Conservation (phyloP, 1,140 invertebrate genomes). For the Melitaea cinxia region DNA sequence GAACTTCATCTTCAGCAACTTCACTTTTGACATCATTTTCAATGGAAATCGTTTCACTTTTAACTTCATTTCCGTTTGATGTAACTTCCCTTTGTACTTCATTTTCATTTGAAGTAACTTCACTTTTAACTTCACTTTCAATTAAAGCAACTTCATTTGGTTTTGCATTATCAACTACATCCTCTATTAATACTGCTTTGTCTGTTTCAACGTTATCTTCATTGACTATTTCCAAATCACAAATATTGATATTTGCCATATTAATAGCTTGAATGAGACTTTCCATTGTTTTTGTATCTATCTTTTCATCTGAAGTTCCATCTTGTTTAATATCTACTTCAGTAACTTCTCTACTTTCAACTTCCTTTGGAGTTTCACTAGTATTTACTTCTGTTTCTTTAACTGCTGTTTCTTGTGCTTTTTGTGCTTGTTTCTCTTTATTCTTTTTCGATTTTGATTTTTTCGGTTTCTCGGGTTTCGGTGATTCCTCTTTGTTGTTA, state of each 20-base stretch:
- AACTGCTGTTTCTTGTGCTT: slow-evolving; percentile 42
- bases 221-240: slow-evolving; percentile 54
- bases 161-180: slow-evolving; percentile 15
- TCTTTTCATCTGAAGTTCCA: slow-evolving; percentile 48
- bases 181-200: slow-evolving; percentile 22
- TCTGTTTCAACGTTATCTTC: slow-evolving; percentile 38
- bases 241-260: slow-evolving; percentile 55
- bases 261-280: slow-evolving; percentile 63
- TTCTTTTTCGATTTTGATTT: slow-evolving; percentile 72
- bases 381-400: slow-evolving; percentile 41
- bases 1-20: background rate
- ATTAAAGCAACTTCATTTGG: slow-evolving; percentile 5
- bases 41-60: background rate
- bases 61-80: background rate
- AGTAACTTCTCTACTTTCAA: slow-evolving; percentile 36
- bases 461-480: slow-evolving; percentile 65
- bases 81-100: background rate
- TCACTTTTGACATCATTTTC: background rate
- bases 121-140: background rate
- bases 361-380: slow-evolving; percentile 40
- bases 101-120: background rate
- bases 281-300: slow-evolving; percentile 59
- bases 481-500: slow-evolving; percentile 58
- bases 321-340: slow-evolving; percentile 32
- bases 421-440: slow-evolving; percentile 57